Evolutionary conservation across 1,140 invertebrate species (phyloP).

Genomic region (Euura saliciscinereae): DNA sequence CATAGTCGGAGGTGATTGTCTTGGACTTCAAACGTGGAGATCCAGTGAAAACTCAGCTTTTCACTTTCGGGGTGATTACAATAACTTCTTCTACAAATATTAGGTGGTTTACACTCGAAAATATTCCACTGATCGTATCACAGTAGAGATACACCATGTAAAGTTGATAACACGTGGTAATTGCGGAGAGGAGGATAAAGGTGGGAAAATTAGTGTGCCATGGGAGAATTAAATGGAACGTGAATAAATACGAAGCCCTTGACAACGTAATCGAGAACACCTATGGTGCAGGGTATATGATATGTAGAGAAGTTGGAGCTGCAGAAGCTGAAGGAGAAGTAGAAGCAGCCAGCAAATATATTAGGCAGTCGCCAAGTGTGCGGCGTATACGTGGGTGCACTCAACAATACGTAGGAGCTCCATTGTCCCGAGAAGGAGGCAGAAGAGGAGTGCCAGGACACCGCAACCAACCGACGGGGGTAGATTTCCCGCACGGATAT

Average conservation of each 20-base stretch:
- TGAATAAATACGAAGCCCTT: constrained; percentile 6
- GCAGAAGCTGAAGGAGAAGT: background rate
- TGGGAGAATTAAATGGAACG: background rate
- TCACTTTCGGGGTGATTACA: too few relatives aligned
- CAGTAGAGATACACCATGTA: too few relatives aligned
- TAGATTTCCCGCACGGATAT: constrained; percentile 45
- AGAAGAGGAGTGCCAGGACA: constrained; percentile 25
- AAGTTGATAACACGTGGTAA: too few relatives aligned
- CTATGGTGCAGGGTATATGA: background rate
- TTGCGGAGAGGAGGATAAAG: too few relatives aligned
- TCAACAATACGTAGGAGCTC: constrained; percentile 36
- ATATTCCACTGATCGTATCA: too few relatives aligned
- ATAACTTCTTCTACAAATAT: too few relatives aligned
- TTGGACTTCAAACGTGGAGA: too few relatives aligned
- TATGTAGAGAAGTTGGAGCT: background rate
- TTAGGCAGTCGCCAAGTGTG: constrained; percentile 1
- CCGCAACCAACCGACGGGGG: constrained; percentile 25
- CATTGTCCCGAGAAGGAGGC: constrained; percentile 24
- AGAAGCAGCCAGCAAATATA: background rate
- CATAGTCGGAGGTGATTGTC: too few relatives aligned
- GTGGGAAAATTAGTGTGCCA: background rate
- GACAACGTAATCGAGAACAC: constrained; percentile 3
- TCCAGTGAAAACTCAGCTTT: too few relatives aligned
- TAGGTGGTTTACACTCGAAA: too few relatives aligned
- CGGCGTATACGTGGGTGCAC: constrained; percentile 16